phyloP scores from a whole-genome alignment of 2,113 vertebrate genomes.

The Upupa epops region DNA sequence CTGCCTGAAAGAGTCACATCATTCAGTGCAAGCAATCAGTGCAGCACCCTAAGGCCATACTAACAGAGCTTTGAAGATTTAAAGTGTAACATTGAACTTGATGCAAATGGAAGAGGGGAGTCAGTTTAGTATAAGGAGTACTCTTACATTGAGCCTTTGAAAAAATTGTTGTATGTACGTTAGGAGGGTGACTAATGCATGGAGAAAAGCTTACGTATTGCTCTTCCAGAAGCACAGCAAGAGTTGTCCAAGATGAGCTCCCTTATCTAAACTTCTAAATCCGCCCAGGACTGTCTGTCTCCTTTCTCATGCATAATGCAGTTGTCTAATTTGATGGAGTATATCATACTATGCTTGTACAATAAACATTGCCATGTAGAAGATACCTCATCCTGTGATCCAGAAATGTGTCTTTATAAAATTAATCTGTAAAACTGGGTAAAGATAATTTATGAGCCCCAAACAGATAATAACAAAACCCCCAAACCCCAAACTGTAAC shows the following conservation, averaged over 20 bases:
- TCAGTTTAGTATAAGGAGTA: neutral
- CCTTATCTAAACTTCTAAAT: neutral
- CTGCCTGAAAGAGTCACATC: neutral
- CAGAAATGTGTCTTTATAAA: neutral
- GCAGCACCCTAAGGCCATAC: neutral
- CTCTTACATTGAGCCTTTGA: neutral
- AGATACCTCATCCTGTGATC: neutral
- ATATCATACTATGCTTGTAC: neutral
- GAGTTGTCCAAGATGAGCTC: neutral
- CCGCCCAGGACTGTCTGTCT: neutral
- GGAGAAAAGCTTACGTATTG: neutral
- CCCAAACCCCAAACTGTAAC: neutral
- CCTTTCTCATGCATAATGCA: neutral
- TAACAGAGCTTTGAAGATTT: conserved; percentile 52
- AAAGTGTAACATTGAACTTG: conserved; percentile 3
- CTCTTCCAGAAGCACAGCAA: neutral
- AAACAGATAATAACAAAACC: neutral
- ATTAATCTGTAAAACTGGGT: neutral
- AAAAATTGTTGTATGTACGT: neutral
- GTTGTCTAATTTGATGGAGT: neutral
- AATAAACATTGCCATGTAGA: neutral
- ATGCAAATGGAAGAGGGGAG: conserved; percentile 9
- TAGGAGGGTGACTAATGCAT: neutral
- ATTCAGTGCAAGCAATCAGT: neutral
- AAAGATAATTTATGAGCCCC: neutral